Conservation (phyloP, 1,140 invertebrate genomes). For the Daktulosphaira vitifoliae region DNA sequence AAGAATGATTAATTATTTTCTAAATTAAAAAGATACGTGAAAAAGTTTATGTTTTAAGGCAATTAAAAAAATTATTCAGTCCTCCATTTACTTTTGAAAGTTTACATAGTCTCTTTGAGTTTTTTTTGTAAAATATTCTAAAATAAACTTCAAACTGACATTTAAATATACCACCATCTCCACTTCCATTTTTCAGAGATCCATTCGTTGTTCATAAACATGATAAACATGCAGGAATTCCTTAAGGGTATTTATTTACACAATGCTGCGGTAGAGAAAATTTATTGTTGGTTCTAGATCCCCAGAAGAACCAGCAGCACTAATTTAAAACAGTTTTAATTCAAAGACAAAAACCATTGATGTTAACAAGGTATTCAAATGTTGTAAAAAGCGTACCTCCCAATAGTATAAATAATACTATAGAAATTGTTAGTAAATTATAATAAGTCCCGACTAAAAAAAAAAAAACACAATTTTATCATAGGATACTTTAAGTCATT, state of each 20-base stretch:
- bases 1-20: slow-evolving; percentile 30
- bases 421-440: too few relatives aligned
- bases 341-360: too few relatives aligned
- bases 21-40: slow-evolving; percentile 24
- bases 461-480: too few relatives aligned
- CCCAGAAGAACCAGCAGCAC: too few relatives aligned
- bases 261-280: slow-evolving; percentile 3
- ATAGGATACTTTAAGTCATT: too few relatives aligned
- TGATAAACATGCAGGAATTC: not conserved
- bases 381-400: too few relatives aligned
- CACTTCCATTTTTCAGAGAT: not conserved
- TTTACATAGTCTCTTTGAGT: slow-evolving; percentile 16
- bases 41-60: slow-evolving; percentile 28
- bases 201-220: not conserved
- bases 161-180: slow-evolving; percentile 9
- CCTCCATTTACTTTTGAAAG: slow-evolving; percentile 16
- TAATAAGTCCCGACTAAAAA: too few relatives aligned
- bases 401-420: too few relatives aligned
- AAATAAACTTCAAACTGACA: slow-evolving; percentile 22
- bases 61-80: slow-evolving; percentile 14
- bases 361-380: too few relatives aligned
- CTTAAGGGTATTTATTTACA: not conserved
- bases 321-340: too few relatives aligned
- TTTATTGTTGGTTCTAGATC: too few relatives aligned
- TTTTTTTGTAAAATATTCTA: slow-evolving; percentile 15